A percentile compares a stretch with the other conserved stretches of the same genome.
phyloP scores from a whole-genome alignment of 2,113 vertebrate genomes.

The Clarias macrocephalus region DNA sequence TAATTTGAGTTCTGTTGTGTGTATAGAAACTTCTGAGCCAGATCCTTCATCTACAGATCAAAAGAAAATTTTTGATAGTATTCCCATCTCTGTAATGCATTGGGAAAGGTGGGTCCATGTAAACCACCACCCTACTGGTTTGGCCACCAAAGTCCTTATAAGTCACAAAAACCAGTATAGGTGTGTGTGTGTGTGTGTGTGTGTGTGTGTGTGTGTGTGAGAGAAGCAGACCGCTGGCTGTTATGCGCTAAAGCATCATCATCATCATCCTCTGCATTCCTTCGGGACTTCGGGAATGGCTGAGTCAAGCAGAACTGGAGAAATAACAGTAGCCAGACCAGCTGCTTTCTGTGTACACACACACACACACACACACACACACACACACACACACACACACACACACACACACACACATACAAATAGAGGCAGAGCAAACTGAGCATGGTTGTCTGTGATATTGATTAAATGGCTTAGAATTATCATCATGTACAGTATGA shows the following conservation, averaged over 20 bases:
- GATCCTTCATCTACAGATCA: too few relatives aligned
- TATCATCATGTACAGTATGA: neutral
- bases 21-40: too few relatives aligned
- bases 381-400: neutral
- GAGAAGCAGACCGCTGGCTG: neutral
- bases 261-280: slow-evolving; percentile 25
- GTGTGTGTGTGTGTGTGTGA: slow-evolving; percentile 1
- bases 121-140: too few relatives aligned
- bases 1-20: too few relatives aligned
- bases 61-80: too few relatives aligned
- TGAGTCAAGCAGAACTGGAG: slow-evolving; percentile 37
- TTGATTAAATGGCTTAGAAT: neutral
- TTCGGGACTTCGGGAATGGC: slow-evolving; percentile 27
- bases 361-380: slow-evolving; percentile 12
- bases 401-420: too few relatives aligned
- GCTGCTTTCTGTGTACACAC: slow-evolving; percentile 23
- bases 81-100: too few relatives aligned
- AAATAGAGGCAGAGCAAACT: neutral
- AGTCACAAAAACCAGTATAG: too few relatives aligned
- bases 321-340: slow-evolving; percentile 38
- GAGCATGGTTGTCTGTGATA: neutral
- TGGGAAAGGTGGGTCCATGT: too few relatives aligned
- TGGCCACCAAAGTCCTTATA: too few relatives aligned
- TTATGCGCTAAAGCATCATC: slow-evolving; percentile 17
- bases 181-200: neutral